Conservation (phyloP, 2,888 invertebrate species). For the Antheraea yamamai region DNA sequence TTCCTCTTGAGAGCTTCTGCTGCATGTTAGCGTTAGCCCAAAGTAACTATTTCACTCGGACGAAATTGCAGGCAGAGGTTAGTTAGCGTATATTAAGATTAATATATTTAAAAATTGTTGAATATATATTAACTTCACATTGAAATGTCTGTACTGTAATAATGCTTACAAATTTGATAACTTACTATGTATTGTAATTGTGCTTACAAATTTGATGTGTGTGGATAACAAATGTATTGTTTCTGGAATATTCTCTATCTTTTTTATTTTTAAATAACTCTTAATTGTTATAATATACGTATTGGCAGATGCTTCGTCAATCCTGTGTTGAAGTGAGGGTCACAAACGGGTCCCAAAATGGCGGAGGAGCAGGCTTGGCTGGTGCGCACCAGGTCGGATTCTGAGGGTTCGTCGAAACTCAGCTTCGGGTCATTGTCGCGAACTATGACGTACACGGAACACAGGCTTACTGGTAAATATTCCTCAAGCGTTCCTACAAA, state of each 20-base stretch:
- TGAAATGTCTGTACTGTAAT: too few species aligned
- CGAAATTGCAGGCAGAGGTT: too few species aligned
- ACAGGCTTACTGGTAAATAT: conserved; percentile 53
- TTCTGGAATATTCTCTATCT: too few species aligned
- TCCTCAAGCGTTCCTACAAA: not conserved
- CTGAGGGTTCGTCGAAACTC: conserved; percentile 71
- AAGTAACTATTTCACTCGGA: too few species aligned
- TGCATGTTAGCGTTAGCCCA: too few species aligned
- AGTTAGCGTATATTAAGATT: too few species aligned
- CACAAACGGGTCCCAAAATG: conserved; percentile 56
- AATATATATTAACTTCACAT: too few species aligned
- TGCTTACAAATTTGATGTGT: not conserved
- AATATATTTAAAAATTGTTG: too few species aligned
- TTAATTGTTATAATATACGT: not conserved
- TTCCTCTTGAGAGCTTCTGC: too few species aligned
- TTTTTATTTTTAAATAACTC: not conserved
- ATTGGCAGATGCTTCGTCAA: conserved; percentile 58
- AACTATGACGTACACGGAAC: conserved; percentile 72
- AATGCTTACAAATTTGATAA: too few species aligned
- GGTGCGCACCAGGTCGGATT: conserved; percentile 77
- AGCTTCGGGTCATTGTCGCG: conserved; percentile 65
- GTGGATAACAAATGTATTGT: not conserved
- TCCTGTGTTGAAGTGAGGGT: conserved; percentile 29
- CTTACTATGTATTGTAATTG: too few species aligned
- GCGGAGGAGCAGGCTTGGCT: conserved; percentile 84